Percentiles rank a stretch among this genome's conserved stretches.
Evolutionary conservation across 2,113 vertebrate genomes (phyloP).

Genomic region (Erythrocercus mccallii): DNA sequence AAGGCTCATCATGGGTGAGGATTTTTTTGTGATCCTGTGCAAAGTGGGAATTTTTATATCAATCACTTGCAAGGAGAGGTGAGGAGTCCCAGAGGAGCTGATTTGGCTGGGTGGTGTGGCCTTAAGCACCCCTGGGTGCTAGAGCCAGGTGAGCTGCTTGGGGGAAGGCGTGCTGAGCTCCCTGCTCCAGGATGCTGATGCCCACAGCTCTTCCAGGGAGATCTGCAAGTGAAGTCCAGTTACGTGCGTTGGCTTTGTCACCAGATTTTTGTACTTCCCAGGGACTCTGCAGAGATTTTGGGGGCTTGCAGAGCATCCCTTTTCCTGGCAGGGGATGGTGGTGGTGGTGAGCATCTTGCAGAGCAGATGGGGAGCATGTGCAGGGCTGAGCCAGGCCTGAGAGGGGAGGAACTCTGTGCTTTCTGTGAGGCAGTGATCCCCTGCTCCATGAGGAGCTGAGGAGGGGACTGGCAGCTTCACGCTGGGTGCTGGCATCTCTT

Average conservation of each 20-base stretch:
- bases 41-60: neutral
- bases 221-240: neutral
- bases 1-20: neutral
- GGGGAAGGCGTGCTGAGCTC: neutral
- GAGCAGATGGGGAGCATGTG: neutral
- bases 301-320: neutral
- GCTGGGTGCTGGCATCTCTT: accelerated
- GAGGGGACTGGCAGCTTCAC: neutral
- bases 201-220: neutral
- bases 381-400: neutral
- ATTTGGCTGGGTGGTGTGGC: neutral
- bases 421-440: neutral
- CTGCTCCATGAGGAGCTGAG: accelerated
- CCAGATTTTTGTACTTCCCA: neutral
- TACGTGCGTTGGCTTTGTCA: neutral
- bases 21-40: neutral
- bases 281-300: neutral
- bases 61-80: accelerated
- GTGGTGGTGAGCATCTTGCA: too few species aligned
- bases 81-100: accelerated
- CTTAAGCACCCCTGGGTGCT: accelerated
- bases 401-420: neutral
- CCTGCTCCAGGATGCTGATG: neutral
- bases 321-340: neutral
- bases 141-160: neutral